phyloP scores from a whole-genome alignment of 2,113 vertebrate species.

The Coptodon bakossiorum region DNA sequence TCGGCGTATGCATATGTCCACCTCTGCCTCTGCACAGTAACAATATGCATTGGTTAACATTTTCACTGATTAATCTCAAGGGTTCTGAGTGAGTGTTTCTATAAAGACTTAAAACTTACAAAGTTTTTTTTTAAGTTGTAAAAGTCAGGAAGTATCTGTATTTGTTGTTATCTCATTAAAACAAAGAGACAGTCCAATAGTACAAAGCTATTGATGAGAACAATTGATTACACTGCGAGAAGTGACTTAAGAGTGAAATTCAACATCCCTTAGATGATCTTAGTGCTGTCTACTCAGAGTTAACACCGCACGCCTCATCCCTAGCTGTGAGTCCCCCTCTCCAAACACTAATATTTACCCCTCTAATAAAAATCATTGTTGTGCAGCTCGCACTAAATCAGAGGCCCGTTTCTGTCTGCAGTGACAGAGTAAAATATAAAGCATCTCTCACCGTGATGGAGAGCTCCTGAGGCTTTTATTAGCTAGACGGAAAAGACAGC shows the following conservation, averaged over 20 bases:
- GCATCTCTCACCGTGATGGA: constrained; percentile 20
- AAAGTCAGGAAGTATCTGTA: background rate
- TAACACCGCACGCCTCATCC: background rate
- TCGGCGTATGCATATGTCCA: background rate
- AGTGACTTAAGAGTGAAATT: constrained; percentile 25
- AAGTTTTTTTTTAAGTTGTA: background rate
- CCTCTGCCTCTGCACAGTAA: background rate
- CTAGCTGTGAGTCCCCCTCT: constrained; percentile 11
- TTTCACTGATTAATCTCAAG: background rate
- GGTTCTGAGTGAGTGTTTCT: background rate
- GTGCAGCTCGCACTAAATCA: constrained; percentile 43
- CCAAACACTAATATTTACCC: constrained; percentile 54
- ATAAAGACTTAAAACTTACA: background rate
- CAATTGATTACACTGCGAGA: constrained; percentile 18
- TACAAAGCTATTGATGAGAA: constrained; percentile 31
- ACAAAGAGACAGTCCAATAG: background rate
- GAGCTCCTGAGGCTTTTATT: constrained; percentile 38
- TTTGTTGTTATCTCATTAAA: constrained; percentile 29
- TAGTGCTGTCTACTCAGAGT: background rate
- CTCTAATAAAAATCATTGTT: constrained; percentile 50
- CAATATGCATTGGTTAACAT: background rate
- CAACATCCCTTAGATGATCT: background rate
- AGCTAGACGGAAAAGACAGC: background rate
- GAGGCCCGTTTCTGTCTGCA: constrained; percentile 18
- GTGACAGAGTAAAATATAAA: constrained; percentile 43